Evolutionary conservation across 2,888 invertebrate genomes (phyloP).

Genomic region (Polietes domitor): DNA sequence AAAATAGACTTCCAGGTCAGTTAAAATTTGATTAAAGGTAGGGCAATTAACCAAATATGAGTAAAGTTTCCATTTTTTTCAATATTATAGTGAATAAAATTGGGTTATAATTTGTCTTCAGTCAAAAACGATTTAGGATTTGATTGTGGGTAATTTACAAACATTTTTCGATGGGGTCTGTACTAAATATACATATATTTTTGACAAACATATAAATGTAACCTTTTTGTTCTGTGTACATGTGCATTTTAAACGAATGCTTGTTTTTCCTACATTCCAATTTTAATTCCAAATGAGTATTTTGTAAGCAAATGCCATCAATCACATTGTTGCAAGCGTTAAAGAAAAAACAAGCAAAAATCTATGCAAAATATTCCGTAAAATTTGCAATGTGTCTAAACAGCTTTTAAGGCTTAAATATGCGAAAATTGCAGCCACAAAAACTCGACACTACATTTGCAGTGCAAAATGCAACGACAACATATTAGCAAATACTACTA

Average conservation of each 20-base stretch:
- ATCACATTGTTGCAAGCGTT: conserved; percentile 52
- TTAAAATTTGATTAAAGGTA: too few relatives aligned
- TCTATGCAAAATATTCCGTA: conserved; percentile 39
- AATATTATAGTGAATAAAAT: too few relatives aligned
- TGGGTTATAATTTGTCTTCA: too few relatives aligned
- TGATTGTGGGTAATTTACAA: too few relatives aligned
- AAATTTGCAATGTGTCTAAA: conserved; percentile 8
- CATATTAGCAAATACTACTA: background rate
- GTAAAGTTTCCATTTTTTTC: too few relatives aligned
- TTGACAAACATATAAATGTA: too few relatives aligned
- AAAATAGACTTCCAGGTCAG: too few relatives aligned
- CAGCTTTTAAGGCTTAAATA: conserved; percentile 28
- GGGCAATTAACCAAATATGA: too few relatives aligned
- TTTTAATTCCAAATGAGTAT: background rate
- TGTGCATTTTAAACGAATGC: background rate
- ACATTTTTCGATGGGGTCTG: too few relatives aligned
- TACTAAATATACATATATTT: too few relatives aligned
- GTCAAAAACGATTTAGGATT: too few relatives aligned
- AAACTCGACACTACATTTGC: background rate
- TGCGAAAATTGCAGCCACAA: background rate
- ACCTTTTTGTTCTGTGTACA: too few relatives aligned
- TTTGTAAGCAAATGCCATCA: conserved; percentile 37
- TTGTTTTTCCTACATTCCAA: conserved; percentile 16
- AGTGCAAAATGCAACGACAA: background rate
- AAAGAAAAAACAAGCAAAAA: conserved; percentile 35